A percentile compares a stretch with the other conserved stretches of the same genome.
Evolutionary conservation across 2,888 invertebrate species (phyloP).

Genomic region (Tetranychus piercei): DNA sequence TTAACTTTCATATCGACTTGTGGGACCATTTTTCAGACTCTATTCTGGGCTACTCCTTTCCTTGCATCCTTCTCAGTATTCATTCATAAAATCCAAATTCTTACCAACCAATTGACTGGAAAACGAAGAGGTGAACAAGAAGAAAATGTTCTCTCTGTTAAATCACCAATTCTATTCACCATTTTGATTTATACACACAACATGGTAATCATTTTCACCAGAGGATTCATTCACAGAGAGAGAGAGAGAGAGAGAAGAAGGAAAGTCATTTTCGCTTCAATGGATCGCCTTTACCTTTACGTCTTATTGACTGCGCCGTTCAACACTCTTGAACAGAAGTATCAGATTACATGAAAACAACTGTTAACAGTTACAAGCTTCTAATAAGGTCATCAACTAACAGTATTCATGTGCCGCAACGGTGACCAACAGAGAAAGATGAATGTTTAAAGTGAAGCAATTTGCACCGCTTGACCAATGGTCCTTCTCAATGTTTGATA

Average conservation of each 20-base stretch:
- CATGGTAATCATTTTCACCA: too few species aligned
- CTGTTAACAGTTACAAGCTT: neutral
- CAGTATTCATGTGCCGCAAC: neutral
- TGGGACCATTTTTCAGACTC: neutral
- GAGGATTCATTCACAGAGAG: neutral
- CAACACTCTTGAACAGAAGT: neutral
- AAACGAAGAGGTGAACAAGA: neutral
- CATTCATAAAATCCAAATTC: neutral
- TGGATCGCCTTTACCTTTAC: neutral
- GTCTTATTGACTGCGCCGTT: neutral
- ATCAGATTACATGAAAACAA: neutral
- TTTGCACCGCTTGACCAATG: neutral
- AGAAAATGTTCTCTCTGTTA: neutral
- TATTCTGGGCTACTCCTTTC: neutral
- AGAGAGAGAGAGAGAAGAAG: neutral
- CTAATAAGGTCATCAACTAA: neutral
- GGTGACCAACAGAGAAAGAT: neutral
- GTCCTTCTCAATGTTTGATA: neutral
- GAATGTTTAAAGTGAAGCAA: conserved; percentile 2
- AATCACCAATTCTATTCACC: neutral
- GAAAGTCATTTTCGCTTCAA: neutral
- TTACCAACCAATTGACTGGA: neutral
- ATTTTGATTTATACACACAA: neutral
- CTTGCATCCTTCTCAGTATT: neutral
- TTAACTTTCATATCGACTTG: neutral